Evolutionary conservation across 2,797 vertebrate genomes (phyloP).

Genomic region (Lacerta agilis): DNA sequence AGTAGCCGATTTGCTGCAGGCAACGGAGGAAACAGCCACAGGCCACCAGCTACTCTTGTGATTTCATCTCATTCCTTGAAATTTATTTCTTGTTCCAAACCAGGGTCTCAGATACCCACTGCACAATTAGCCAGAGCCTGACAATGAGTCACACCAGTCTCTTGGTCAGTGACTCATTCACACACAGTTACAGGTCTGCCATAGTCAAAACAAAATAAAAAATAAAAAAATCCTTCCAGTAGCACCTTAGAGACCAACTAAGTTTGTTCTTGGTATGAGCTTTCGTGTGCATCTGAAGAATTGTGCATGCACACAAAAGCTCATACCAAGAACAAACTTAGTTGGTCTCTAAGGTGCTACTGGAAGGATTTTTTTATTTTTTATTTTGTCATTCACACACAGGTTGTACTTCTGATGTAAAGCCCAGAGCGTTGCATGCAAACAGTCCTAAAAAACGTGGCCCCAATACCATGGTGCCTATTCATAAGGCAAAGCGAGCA

Average conservation of each 20-base stretch:
- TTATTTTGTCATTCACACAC: conserved; percentile 37
- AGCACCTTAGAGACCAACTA: too few species aligned
- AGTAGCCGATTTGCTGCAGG: background rate
- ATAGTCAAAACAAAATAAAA: too few species aligned
- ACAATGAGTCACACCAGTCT: conserved; percentile 63
- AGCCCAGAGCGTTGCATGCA: conserved; percentile 54
- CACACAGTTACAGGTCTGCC: too few species aligned
- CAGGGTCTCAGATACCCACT: background rate
- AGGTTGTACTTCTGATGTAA: conserved; percentile 56
- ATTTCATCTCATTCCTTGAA: conserved; percentile 48
- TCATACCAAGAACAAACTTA: too few species aligned
- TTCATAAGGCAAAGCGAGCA: conserved; percentile 45
- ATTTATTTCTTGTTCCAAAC: conserved; percentile 47
- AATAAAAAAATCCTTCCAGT: too few species aligned
- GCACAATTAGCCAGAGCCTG: conserved; percentile 62
- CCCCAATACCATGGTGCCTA: conserved; percentile 48
- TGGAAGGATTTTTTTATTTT: too few species aligned
- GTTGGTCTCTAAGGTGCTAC: too few species aligned
- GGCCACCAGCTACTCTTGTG: conserved; percentile 39
- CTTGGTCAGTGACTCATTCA: conserved; percentile 32
- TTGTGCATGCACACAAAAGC: too few species aligned
- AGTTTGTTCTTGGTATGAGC: too few species aligned
- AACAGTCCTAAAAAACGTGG: conserved; percentile 58
- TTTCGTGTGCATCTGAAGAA: too few species aligned
- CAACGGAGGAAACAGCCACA: conserved; percentile 18